A percentile compares a stretch with the other conserved stretches of the same genome.
Conservation (phyloP, 2,888 invertebrate genomes). For the Epinotia bilunana region DNA sequence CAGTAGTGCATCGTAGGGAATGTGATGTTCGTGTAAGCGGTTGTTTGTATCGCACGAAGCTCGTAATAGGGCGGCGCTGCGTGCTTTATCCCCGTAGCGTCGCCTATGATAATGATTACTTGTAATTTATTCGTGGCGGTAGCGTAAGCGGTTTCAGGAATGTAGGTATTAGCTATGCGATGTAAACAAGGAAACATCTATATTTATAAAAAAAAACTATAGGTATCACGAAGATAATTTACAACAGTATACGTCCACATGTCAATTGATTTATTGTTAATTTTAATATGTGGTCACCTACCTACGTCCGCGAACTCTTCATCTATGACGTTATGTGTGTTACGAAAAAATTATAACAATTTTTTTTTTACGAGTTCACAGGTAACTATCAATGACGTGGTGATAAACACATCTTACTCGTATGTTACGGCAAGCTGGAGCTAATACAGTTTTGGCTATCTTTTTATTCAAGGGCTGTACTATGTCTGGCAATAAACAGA, state of each 20-base stretch:
- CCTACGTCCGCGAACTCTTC: too few species aligned
- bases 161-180: constrained; percentile 52
- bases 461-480: too few species aligned
- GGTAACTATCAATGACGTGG: too few species aligned
- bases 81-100: constrained; percentile 51
- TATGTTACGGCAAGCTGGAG: too few species aligned
- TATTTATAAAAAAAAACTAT: constrained; percentile 52
- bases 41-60: constrained; percentile 50
- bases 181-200: constrained; percentile 54
- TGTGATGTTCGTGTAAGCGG: constrained; percentile 40
- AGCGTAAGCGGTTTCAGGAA: constrained; percentile 68
- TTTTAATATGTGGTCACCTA: too few species aligned
- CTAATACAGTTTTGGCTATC: too few species aligned
- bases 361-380: too few species aligned
- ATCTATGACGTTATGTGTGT: too few species aligned
- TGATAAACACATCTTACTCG: too few species aligned
- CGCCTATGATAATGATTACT: constrained; percentile 51
- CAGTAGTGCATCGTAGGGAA: constrained; percentile 27
- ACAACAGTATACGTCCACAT: constrained; percentile 10
- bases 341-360: too few species aligned
- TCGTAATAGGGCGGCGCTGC: constrained; percentile 49
- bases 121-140: constrained; percentile 56
- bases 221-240: constrained; percentile 35
- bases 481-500: too few species aligned
- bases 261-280: constrained; percentile 16